phyloP scores from a whole-genome alignment of 2,797 vertebrate species.

The Silurus aristotelis region DNA sequence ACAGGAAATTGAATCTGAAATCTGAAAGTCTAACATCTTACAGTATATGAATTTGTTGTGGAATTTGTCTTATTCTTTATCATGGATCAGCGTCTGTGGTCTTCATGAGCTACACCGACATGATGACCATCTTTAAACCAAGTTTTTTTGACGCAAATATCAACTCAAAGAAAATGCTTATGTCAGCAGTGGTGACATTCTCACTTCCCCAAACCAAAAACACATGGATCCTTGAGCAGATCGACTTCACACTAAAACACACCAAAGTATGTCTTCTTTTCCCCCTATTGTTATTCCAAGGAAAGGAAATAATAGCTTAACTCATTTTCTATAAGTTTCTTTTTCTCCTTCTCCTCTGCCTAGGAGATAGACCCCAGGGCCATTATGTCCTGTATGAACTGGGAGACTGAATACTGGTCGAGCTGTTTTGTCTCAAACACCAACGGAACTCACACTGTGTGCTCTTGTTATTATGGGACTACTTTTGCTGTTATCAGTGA shows the following conservation, averaged over 20 bases:
- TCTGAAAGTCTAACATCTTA: too few species aligned
- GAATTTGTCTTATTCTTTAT: not conserved
- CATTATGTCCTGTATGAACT: constrained; percentile 68
- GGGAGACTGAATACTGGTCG: constrained; percentile 62
- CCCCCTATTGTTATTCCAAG: too few species aligned
- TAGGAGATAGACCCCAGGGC: not conserved
- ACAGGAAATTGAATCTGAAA: too few species aligned
- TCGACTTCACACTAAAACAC: constrained; percentile 71
- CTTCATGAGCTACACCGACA: constrained; percentile 24
- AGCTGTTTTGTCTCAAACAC: constrained; percentile 56
- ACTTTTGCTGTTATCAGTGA: constrained; percentile 73
- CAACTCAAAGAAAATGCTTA: not conserved
- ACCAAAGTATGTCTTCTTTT: constrained; percentile 56
- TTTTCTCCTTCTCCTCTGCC: not conserved
- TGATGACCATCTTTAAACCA: constrained; percentile 12
- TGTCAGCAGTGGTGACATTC: constrained; percentile 56
- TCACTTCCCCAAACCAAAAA: constrained; percentile 57
- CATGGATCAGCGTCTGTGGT: not conserved
- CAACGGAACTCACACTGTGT: constrained; percentile 55
- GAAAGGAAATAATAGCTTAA: not conserved
- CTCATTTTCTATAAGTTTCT: not conserved
- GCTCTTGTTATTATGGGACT: constrained; percentile 64
- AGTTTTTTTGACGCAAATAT: not conserved
- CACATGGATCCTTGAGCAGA: not conserved
- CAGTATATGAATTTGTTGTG: too few species aligned